phyloP scores from a whole-genome alignment of 2,113 vertebrate genomes.

The Clarias batrachus region DNA sequence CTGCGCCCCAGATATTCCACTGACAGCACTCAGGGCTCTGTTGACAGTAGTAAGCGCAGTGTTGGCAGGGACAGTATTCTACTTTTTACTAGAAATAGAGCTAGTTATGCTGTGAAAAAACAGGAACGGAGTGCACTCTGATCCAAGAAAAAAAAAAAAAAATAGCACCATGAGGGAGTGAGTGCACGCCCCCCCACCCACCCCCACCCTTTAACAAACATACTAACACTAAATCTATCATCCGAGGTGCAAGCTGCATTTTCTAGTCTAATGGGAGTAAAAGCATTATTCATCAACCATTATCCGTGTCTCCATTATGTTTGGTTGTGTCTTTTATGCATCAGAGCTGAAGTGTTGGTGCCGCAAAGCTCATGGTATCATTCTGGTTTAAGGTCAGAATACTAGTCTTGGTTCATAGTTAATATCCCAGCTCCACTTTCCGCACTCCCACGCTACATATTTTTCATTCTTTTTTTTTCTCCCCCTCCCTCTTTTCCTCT shows the following conservation, averaged over 20 bases:
- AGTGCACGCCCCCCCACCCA: too few relatives aligned
- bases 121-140: neutral
- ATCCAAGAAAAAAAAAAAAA: constrained; percentile 20
- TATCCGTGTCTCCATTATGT: neutral
- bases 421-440: neutral
- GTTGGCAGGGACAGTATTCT: constrained; percentile 26
- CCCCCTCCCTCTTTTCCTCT: neutral
- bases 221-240: constrained; percentile 26
- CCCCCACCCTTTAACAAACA: constrained; percentile 24
- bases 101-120: constrained; percentile 22
- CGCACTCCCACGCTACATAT: neutral
- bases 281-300: constrained; percentile 3
- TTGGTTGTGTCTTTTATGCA: neutral
- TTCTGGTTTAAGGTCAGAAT: constrained; percentile 29
- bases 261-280: constrained; percentile 11
- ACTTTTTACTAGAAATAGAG: constrained; percentile 25
- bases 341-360: too few relatives aligned
- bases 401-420: constrained; percentile 4
- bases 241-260: constrained; percentile 22
- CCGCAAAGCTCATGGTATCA: neutral
- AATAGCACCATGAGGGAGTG: constrained; percentile 1
- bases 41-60: constrained; percentile 22
- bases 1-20: neutral
- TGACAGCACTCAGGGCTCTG: constrained; percentile 8
- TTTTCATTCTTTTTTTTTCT: neutral